These are phyloP conservation scores for Thymelicus sylvestris DNA, from an alignment of 2,888 invertebrate species.

Conservation along the genomic window DNA sequence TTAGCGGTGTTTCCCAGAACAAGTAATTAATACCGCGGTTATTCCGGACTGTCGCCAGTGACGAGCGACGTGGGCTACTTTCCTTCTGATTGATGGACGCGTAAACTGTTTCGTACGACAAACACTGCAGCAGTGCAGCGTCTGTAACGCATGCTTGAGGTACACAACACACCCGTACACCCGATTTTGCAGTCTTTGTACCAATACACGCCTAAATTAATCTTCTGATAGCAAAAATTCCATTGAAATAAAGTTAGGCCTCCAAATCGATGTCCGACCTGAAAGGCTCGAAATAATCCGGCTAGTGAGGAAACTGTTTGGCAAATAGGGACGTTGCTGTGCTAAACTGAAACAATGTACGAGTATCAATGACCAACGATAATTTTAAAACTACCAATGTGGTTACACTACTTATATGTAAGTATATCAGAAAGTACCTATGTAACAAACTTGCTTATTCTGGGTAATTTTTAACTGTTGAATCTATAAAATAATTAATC, in stretches of 20 bases:
- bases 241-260: too few species aligned
- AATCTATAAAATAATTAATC: too few species aligned
- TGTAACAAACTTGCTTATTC: too few species aligned
- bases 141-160: neutral
- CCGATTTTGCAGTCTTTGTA: slow-evolving; percentile 4
- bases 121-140: neutral
- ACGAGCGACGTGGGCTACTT: slow-evolving; percentile 34
- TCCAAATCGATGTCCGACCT: neutral
- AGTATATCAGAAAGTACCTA: too few species aligned
- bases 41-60: slow-evolving; percentile 32
- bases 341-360: slow-evolving; percentile 2
- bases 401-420: neutral
- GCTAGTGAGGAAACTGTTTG: neutral
- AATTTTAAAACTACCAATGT: neutral
- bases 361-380: neutral
- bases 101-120: neutral
- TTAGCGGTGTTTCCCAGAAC: slow-evolving; percentile 37
- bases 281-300: neutral
- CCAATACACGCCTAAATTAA: neutral
- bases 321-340: neutral
- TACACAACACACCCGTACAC: neutral
- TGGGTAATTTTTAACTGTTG: too few species aligned
- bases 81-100: slow-evolving; percentile 12
- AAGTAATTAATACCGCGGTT: slow-evolving; percentile 36
- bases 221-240: too few species aligned